phyloP scores from a whole-genome alignment of 2,797 vertebrate genomes.

The Acanthurus tractus region DNA sequence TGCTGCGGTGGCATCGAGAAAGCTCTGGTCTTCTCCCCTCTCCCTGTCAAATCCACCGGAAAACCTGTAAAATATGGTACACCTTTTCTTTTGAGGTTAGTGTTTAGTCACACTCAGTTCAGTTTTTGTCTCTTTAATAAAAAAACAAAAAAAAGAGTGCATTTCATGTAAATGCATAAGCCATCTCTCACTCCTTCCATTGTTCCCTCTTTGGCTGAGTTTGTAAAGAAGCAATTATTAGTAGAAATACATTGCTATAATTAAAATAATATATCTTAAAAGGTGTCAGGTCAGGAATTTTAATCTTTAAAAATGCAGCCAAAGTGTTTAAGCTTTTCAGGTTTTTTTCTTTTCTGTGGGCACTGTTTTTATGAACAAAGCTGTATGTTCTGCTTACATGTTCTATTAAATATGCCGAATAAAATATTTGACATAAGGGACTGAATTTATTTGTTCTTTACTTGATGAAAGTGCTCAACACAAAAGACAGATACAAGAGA shows the following conservation, averaged over 20 bases:
- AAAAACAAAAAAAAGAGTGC: constrained; percentile 20
- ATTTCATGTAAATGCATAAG: constrained; percentile 58
- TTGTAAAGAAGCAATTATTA: constrained; percentile 61
- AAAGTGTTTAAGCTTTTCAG: constrained; percentile 44
- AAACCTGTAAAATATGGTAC: constrained; percentile 47
- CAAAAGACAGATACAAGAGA: constrained; percentile 13
- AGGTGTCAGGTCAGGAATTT: constrained; percentile 12
- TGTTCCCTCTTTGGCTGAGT: constrained; percentile 65
- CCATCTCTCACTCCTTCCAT: constrained; percentile 65
- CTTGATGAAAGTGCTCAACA: constrained; percentile 13
- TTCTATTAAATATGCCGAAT: constrained; percentile 78
- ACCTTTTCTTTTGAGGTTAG: constrained; percentile 42
- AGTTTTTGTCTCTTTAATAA: constrained; percentile 37
- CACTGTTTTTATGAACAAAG: constrained; percentile 63
- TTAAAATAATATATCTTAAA: constrained; percentile 20
- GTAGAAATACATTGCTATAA: constrained; percentile 4
- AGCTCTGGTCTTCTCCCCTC: constrained; percentile 17
- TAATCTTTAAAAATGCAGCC: constrained; percentile 67
- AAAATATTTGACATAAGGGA: constrained; percentile 65
- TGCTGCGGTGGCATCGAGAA: constrained; percentile 43
- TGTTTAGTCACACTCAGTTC: constrained; percentile 48
- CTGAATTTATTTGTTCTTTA: constrained; percentile 31
- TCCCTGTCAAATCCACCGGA: not conserved
- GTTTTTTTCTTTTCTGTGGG: constrained; percentile 56
- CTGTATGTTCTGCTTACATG: constrained; percentile 66